phyloP scores from a whole-genome alignment of 1,140 invertebrate genomes.

The Trissolcus basalis region DNA sequence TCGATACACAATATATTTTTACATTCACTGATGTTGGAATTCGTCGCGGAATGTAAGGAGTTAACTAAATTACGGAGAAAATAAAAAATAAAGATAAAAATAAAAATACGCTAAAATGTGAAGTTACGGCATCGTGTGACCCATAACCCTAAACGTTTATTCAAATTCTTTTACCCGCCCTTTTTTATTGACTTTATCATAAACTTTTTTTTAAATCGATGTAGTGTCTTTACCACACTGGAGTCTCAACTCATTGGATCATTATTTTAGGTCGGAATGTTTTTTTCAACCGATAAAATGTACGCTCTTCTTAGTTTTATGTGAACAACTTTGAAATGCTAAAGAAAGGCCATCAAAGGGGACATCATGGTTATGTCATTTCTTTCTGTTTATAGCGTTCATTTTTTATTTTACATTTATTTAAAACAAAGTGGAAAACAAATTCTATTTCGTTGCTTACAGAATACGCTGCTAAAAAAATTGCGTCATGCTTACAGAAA shows the following conservation, averaged over 20 bases:
- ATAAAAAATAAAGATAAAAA: too few relatives aligned
- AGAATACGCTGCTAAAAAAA: constrained; percentile 7
- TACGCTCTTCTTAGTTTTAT: constrained; percentile 31
- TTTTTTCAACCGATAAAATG: constrained; percentile 38
- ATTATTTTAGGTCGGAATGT: constrained; percentile 22
- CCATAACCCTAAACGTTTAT: constrained; percentile 30
- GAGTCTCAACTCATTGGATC: constrained; percentile 21
- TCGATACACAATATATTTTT: too few relatives aligned
- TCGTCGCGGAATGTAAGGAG: too few relatives aligned
- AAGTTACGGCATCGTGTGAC: constrained; percentile 1
- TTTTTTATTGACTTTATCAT: constrained; percentile 30
- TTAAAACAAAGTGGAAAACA: neutral
- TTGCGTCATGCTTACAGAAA: constrained; percentile 13
- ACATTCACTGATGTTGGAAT: too few relatives aligned
- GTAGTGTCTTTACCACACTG: constrained; percentile 12
- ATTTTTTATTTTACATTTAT: constrained; percentile 31
- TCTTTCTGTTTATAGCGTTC: too few relatives aligned
- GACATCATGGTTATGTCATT: constrained; percentile 27
- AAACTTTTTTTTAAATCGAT: constrained; percentile 26
- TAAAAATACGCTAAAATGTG: too few relatives aligned
- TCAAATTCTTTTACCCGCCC: constrained; percentile 11
- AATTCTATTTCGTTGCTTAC: constrained; percentile 24
- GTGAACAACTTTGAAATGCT: neutral
- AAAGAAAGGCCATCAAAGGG: constrained; percentile 18
- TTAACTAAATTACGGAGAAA: neutral